Percentiles rank a stretch among this genome's conserved stretches.
These are phyloP conservation scores for Acrocephalus kingi DNA, from an alignment of 2,113 vertebrate species.

Conservation along the genomic window DNA sequence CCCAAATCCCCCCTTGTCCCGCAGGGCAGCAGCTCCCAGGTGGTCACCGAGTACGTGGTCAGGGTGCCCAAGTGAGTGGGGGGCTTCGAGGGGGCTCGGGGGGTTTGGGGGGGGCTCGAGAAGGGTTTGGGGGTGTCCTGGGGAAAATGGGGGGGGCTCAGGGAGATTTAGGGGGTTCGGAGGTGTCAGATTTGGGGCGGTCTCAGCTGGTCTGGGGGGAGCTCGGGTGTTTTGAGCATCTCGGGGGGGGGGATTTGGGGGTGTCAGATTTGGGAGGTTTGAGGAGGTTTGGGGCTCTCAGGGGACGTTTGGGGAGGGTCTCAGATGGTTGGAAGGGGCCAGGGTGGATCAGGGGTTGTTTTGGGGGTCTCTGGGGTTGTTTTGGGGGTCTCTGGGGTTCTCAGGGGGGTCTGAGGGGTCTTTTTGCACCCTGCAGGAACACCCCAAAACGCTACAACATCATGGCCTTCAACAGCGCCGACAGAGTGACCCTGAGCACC, in stretches of 20 bases:
- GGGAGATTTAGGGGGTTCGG: no score
- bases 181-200: background rate
- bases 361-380: no score
- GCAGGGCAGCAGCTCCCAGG: background rate
- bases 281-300: no score
- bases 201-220: background rate
- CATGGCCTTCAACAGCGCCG: background rate
- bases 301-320: no score
- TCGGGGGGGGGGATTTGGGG: no score
- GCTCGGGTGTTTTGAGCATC: background rate
- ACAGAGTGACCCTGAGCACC: background rate
- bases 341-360: background rate
- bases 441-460: background rate
- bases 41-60: background rate
- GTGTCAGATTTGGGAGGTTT: no score
- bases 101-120: background rate
- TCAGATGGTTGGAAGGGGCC: background rate
- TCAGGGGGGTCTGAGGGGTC: background rate
- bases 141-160: no score
- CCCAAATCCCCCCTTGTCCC: background rate
- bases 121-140: background rate
- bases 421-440: background rate
- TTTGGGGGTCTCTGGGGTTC: background rate
- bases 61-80: background rate
- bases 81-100: background rate